Evolutionary conservation across 2,113 vertebrate genomes (phyloP).

Genomic region (Pipra filicauda): DNA sequence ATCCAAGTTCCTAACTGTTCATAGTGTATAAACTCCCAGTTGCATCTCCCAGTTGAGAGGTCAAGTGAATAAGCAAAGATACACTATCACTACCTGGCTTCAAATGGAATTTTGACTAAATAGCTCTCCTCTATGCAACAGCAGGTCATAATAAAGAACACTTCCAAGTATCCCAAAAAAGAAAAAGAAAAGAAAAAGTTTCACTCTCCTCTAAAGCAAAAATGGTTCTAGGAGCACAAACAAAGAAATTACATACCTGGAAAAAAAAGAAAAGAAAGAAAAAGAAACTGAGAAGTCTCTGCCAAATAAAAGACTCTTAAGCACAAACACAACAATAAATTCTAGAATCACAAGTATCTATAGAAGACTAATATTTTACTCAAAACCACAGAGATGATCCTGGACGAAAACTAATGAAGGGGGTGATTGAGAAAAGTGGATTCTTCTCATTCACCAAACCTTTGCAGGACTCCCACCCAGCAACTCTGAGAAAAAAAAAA

Average conservation of each 20-base stretch:
- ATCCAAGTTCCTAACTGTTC: neutral
- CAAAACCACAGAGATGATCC: neutral
- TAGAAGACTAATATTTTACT: neutral
- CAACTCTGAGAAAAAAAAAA: neutral
- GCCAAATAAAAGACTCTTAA: neutral
- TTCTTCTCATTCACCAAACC: neutral
- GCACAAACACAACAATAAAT: neutral
- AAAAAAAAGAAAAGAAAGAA: neutral
- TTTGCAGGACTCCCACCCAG: neutral
- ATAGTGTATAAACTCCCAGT: fast-evolving
- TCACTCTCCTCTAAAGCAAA: neutral
- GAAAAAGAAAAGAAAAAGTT: neutral
- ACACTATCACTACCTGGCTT: neutral
- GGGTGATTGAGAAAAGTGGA: neutral
- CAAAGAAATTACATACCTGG: neutral
- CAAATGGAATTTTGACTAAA: neutral
- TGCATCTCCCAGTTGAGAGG: neutral
- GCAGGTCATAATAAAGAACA: neutral
- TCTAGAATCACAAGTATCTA: neutral
- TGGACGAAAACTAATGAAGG: neutral
- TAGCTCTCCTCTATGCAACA: neutral
- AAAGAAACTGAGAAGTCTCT: neutral
- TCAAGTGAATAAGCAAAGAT: neutral
- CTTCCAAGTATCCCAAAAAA: neutral
- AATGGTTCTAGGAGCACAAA: neutral